A percentile compares a stretch with the other conserved stretches of the same genome.
phyloP scores from a whole-genome alignment of 2,113 vertebrate genomes.

The Halcyon senegalensis region DNA sequence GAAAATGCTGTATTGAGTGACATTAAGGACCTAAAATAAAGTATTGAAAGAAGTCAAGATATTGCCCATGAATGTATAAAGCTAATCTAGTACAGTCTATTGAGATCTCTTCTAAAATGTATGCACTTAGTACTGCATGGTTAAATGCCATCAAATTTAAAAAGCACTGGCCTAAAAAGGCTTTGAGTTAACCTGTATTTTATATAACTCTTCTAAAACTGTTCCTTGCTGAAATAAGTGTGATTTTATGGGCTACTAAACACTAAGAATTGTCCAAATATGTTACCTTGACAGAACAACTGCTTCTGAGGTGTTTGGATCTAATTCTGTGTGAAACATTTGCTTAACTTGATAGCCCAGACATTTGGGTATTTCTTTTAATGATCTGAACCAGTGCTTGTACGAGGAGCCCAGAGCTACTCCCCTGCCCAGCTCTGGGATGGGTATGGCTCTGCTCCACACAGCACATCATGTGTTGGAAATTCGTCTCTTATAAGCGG shows the following conservation, averaged over 20 bases:
- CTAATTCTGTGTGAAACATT: neutral
- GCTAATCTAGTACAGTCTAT: neutral
- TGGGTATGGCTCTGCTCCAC: neutral
- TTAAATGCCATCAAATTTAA: neutral
- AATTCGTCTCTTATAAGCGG: neutral
- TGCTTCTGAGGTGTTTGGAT: neutral
- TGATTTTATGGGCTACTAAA: neutral
- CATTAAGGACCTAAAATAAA: neutral
- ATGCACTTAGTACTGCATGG: neutral
- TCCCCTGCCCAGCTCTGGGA: neutral
- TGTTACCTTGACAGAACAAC: neutral
- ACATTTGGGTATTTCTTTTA: neutral
- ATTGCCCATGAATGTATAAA: neutral
- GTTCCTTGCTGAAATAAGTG: neutral
- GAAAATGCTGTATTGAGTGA: neutral
- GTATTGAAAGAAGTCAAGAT: neutral
- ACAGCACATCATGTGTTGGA: fast-evolving
- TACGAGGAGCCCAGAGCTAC: fast-evolving
- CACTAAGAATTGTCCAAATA: neutral
- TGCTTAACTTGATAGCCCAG: neutral
- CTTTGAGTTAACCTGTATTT: neutral
- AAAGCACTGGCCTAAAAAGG: neutral
- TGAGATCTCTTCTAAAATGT: neutral
- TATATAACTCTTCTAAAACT: neutral
- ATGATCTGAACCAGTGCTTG: neutral